Evolutionary conservation across 2,888 invertebrate genomes (phyloP), one percentile per base, ranked within the genome.

Genomic region (Anthophora plumipes): DNA sequence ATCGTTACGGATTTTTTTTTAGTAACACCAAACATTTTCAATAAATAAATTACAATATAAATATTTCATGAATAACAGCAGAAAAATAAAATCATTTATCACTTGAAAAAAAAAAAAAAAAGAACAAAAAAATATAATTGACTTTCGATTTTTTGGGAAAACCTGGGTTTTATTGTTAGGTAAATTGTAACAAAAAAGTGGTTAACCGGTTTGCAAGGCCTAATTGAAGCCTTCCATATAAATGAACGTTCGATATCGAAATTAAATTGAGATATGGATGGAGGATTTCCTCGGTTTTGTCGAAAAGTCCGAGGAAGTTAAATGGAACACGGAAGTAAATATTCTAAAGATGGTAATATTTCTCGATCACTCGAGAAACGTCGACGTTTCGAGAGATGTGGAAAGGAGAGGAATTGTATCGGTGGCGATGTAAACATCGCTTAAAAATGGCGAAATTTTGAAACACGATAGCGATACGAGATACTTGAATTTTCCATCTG

Each of bases 361-460:
- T n/a, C 46, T 46, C 12, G 22, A 14, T 20, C 22, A 46, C 43
- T 73, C 57, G 73, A 73, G 57, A 52, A 59, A 60, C 48, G 57
- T 67, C 71, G 64, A 77, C 64, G 43, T 70, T 39, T 70, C 70
- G 72, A 72, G 31, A 22, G 22, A 64, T 22, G 72, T 37, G 50
- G 59, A 25, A 57, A 37, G 39, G 48, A 11, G 48, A 17, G 54
- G 20, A 55, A 55, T 11, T 50, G 63, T 50, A 20, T 52, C 59
- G 43, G n/a, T 17, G n/a, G 3, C 46, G 48, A 48, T 14, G 54
- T n/a, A 66, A 55, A 22, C 48, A 41, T 17, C n/a, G 22, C 41
- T 20, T 37, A 22, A 68, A 68, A 48, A 77, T 77, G 77, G 60
- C 25, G 46, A 57, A 77, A 68, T 77, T 67, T 17, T 61, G 52